phyloP scores from a whole-genome alignment of 2,113 vertebrate genomes.

The Brachypodius melanocephalos region DNA sequence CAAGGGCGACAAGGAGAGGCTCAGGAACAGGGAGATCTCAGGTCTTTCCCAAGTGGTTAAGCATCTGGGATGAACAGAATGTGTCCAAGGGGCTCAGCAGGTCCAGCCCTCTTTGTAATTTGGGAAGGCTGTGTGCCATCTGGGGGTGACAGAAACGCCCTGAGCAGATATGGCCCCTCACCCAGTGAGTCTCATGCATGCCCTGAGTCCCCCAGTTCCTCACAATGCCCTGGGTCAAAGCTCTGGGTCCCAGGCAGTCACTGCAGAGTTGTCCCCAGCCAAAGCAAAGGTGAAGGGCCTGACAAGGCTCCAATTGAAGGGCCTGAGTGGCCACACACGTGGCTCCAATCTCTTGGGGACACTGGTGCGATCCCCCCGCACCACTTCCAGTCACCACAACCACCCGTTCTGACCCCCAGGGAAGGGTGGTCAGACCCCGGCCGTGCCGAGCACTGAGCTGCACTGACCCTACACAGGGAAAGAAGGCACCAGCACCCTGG shows the following conservation, averaged over 20 bases:
- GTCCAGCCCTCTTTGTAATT: not conserved
- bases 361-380: rapidly evolving
- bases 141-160: not conserved
- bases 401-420: rapidly evolving
- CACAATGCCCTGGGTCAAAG: not conserved
- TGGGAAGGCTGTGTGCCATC: not conserved
- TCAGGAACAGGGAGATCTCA: not conserved
- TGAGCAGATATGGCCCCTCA: not conserved
- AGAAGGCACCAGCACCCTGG: not conserved
- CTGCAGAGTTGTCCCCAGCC: not conserved
- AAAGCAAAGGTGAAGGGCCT: not conserved
- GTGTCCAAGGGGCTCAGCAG: rapidly evolving
- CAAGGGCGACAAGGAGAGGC: not conserved
- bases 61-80: not conserved
- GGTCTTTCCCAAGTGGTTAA: not conserved
- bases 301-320: not conserved
- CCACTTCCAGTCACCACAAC: not conserved
- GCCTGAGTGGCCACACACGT: not conserved
- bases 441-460: rapidly evolving
- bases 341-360: not conserved
- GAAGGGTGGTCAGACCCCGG: rapidly evolving
- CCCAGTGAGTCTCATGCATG: not conserved
- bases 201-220: rapidly evolving
- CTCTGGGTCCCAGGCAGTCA: not conserved
- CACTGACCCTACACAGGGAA: rapidly evolving